Conservation (phyloP, 2,113 vertebrate species). For the Vireo altiloquus region DNA sequence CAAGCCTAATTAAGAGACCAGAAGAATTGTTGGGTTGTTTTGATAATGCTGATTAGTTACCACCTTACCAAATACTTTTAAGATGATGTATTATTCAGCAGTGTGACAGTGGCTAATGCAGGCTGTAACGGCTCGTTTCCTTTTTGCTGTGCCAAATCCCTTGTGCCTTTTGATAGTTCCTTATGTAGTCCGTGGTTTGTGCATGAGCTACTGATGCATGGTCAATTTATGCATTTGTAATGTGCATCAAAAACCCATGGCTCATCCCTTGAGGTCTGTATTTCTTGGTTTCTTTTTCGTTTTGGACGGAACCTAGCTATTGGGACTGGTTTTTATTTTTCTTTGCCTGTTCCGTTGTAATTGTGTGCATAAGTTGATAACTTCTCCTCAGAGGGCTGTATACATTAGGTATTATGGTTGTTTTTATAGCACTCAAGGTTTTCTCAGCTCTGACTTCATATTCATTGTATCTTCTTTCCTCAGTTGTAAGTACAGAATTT, state of each 20-base stretch:
- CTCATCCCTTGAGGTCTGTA: not conserved
- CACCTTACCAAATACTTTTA: slow-evolving; percentile 27
- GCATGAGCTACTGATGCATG: not conserved
- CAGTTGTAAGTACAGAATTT: not conserved
- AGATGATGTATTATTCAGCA: slow-evolving; percentile 32
- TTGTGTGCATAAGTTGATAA: slow-evolving; percentile 12
- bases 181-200: not conserved
- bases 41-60: slow-evolving; percentile 31
- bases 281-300: not conserved
- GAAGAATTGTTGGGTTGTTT: slow-evolving; percentile 15
- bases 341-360: not conserved
- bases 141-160: not conserved
- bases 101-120: not conserved
- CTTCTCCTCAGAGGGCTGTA: not conserved
- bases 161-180: slow-evolving; percentile 21
- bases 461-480: not conserved
- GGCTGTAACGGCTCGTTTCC: not conserved
- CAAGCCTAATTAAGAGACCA: slow-evolving; percentile 45
- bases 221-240: not conserved
- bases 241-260: not conserved
- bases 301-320: not conserved
- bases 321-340: not conserved
- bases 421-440: not conserved
- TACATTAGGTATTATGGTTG: not conserved
- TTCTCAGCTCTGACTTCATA: not conserved